Conservation (phyloP, 2,888 invertebrate species). For the Noctua fimbriata region DNA sequence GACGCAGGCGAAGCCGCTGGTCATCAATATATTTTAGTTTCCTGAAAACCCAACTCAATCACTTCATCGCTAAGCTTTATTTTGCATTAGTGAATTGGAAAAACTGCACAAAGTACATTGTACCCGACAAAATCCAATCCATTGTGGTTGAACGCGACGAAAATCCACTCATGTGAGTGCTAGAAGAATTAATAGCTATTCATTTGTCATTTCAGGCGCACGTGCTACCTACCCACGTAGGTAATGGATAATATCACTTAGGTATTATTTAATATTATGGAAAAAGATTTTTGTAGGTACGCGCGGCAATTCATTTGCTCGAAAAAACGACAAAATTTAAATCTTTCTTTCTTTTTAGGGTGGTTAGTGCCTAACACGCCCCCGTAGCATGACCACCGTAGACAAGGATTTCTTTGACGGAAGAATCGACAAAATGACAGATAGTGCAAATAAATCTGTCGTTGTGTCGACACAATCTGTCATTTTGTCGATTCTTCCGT, state of each 20-base stretch:
- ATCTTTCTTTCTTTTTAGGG: too few species aligned
- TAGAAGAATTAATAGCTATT: constrained; percentile 75
- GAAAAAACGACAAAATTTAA: neutral
- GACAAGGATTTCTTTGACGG: too few species aligned
- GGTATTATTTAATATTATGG: constrained; percentile 5
- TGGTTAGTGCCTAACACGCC: too few species aligned
- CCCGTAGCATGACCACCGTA: too few species aligned
- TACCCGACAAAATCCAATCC: constrained; percentile 58
- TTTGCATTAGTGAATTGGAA: constrained; percentile 43
- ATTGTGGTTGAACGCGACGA: constrained; percentile 65
- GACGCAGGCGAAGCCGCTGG: too few species aligned
- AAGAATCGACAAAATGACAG: too few species aligned
- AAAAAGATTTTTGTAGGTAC: neutral
- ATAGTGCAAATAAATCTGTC: too few species aligned
- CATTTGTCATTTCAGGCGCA: constrained; percentile 77
- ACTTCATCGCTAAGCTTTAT: constrained; percentile 2
- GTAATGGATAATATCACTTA: constrained; percentile 51
- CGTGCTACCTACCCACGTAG: constrained; percentile 56
- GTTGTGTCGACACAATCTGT: too few species aligned
- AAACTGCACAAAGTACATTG: constrained; percentile 48
- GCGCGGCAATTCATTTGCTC: neutral
- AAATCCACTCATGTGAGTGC: constrained; percentile 67
- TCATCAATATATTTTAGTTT: neutral
- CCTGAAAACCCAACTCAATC: neutral
- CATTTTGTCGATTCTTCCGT: too few species aligned